These are phyloP conservation scores for Crenichthys baileyi DNA, from an alignment of 2,797 vertebrate genomes.

Conservation along the genomic window DNA sequence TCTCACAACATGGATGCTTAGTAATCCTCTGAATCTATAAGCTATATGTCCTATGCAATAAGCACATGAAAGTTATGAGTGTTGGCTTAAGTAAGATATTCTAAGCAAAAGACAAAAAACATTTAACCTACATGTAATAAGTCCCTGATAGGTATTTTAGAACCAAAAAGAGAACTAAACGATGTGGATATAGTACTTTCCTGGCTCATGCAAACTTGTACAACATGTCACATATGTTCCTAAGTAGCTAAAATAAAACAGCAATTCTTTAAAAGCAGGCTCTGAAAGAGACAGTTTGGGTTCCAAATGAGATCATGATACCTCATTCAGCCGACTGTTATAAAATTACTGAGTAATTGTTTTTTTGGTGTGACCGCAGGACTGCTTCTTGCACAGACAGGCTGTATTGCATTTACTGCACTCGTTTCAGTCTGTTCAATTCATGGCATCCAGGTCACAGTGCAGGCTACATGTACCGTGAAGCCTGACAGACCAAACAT, in stretches of 20 bases:
- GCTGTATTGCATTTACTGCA: not conserved
- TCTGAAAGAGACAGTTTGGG: not conserved
- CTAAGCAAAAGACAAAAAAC: not conserved
- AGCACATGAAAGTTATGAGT: not conserved
- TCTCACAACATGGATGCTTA: not conserved
- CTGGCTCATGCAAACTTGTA: not conserved
- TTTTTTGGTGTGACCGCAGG: not conserved
- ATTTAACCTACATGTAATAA: not conserved
- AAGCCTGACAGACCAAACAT: slow-evolving; percentile 31
- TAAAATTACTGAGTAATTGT: not conserved
- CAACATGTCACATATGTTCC: not conserved
- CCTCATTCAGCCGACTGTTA: not conserved
- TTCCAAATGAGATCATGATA: not conserved
- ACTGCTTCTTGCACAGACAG: not conserved
- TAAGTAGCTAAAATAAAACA: not conserved
- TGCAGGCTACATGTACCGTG: slow-evolving; percentile 45
- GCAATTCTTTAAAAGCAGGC: not conserved
- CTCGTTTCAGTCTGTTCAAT: slow-evolving; percentile 24
- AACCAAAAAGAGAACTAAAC: not conserved
- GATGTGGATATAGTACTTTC: not conserved
- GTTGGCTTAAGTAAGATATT: not conserved
- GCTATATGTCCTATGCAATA: not conserved
- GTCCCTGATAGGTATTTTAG: not conserved
- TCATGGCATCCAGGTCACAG: slow-evolving; percentile 53
- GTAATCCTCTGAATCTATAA: not conserved